These are phyloP conservation scores for Verasper variegatus DNA, from an alignment of 2,113 vertebrate genomes.

Conservation along the genomic window DNA sequence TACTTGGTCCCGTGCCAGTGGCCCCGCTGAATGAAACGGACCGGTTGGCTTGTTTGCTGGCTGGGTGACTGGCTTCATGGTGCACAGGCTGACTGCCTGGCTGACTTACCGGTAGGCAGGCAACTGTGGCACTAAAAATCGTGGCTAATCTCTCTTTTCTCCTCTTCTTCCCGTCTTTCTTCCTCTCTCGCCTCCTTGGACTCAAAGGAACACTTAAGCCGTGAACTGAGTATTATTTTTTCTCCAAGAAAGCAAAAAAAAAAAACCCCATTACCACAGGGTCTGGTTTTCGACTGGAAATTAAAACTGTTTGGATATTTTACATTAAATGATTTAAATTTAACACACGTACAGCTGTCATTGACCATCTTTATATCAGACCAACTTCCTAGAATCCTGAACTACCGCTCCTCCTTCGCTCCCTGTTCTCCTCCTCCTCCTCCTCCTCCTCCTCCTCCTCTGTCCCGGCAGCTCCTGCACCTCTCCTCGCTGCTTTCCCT, in stretches of 20 bases:
- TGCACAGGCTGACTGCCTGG: slow-evolving; percentile 68
- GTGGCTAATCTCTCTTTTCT: slow-evolving; percentile 72
- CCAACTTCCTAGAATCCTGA: slow-evolving; percentile 24
- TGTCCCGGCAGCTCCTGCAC: slow-evolving; percentile 28
- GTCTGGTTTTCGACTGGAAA: slow-evolving; percentile 24
- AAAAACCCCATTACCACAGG: neutral
- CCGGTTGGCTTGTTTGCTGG: slow-evolving; percentile 75
- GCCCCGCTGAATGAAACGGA: slow-evolving; percentile 76
- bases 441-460: neutral
- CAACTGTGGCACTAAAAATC: slow-evolving; percentile 65
- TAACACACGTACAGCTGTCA: neutral
- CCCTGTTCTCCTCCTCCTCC: slow-evolving; percentile 20
- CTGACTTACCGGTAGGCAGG: slow-evolving; percentile 67
- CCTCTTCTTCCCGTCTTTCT: slow-evolving; percentile 41
- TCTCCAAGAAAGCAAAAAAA: neutral
- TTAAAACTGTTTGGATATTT: slow-evolving; percentile 34
- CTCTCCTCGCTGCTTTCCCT: slow-evolving; percentile 22
- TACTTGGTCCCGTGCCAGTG: slow-evolving; percentile 81
- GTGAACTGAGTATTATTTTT: slow-evolving; percentile 43
- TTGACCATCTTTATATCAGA: slow-evolving; percentile 21
- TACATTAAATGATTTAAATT: slow-evolving; percentile 3
- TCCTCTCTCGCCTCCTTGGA: slow-evolving; percentile 29
- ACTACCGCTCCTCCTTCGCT: slow-evolving; percentile 24
- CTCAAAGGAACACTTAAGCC: slow-evolving; percentile 50
- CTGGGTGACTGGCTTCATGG: slow-evolving; percentile 71